These are phyloP conservation scores for Dicentrarchus labrax DNA, from an alignment of 2,113 vertebrate species.

Conservation along the genomic window DNA sequence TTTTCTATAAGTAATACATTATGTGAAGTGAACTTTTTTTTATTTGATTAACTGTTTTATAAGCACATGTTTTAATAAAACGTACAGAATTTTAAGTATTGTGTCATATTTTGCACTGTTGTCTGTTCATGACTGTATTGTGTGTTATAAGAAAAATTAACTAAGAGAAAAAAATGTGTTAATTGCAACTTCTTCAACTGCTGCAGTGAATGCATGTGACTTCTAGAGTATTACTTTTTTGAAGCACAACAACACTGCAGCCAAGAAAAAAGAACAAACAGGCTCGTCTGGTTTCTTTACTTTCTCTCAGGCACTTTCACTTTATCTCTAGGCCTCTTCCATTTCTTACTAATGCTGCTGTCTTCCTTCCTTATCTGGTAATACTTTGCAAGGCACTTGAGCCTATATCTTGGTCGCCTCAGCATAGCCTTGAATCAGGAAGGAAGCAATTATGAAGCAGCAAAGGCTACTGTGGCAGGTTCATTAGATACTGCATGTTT, in stretches of 20 bases:
- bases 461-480: slow-evolving; percentile 1
- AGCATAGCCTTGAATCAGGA: slow-evolving; percentile 37
- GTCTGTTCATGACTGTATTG: not conserved
- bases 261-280: not conserved
- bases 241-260: not conserved
- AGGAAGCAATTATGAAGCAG: slow-evolving; percentile 36
- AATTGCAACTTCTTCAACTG: not conserved
- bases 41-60: slow-evolving; percentile 18
- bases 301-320: slow-evolving; percentile 53
- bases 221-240: not conserved
- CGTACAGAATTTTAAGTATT: slow-evolving; percentile 46
- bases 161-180: not conserved
- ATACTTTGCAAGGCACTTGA: slow-evolving; percentile 30
- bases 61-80: slow-evolving; percentile 27
- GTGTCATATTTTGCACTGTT: not conserved
- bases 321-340: slow-evolving; percentile 37
- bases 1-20: slow-evolving; percentile 21
- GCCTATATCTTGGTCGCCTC: slow-evolving; percentile 33
- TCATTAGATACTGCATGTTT: slow-evolving; percentile 52
- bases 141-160: not conserved
- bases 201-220: not conserved
- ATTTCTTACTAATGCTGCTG: slow-evolving; percentile 40
- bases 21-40: not conserved
- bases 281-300: slow-evolving; percentile 17
- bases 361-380: slow-evolving; percentile 60